Percentiles rank a stretch among this genome's conserved stretches.
Conservation (phyloP, 2,113 vertebrate species). For the Daphoenositta chrysoptera region DNA sequence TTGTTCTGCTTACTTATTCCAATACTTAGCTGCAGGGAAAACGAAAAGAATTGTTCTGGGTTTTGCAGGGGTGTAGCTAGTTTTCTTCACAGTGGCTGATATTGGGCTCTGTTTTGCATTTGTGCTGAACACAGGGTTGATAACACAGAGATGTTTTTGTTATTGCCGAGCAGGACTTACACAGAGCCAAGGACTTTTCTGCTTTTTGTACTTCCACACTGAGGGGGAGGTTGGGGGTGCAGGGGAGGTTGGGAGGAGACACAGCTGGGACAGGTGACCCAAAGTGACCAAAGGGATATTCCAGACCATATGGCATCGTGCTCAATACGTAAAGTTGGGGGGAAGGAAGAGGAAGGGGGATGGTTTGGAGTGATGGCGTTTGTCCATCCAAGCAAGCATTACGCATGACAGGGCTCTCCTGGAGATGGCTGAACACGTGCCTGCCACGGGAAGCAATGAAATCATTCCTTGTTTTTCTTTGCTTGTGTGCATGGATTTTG, state of each 20-base stretch:
- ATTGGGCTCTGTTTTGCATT: accelerated
- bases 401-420: background rate
- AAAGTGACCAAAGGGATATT: background rate
- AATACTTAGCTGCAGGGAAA: background rate
- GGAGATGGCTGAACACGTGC: background rate
- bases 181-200: background rate
- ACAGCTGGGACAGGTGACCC: background rate
- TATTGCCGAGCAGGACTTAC: background rate
- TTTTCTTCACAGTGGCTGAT: background rate
- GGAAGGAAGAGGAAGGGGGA: background rate
- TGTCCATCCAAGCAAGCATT: accelerated
- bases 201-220: accelerated
- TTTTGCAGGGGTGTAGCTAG: background rate
- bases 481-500: background rate
- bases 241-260: accelerated
- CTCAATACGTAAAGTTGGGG: accelerated
- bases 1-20: background rate
- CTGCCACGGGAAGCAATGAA: background rate
- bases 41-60: background rate
- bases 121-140: background rate
- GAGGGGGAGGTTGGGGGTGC: accelerated
- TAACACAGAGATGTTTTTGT: background rate
- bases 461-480: background rate
- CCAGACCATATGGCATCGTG: background rate
- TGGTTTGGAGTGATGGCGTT: accelerated